Percentiles rank a stretch among this genome's conserved stretches.
Conservation (phyloP, 2,113 vertebrate genomes). For the Thalassarche chlororhynchos region DNA sequence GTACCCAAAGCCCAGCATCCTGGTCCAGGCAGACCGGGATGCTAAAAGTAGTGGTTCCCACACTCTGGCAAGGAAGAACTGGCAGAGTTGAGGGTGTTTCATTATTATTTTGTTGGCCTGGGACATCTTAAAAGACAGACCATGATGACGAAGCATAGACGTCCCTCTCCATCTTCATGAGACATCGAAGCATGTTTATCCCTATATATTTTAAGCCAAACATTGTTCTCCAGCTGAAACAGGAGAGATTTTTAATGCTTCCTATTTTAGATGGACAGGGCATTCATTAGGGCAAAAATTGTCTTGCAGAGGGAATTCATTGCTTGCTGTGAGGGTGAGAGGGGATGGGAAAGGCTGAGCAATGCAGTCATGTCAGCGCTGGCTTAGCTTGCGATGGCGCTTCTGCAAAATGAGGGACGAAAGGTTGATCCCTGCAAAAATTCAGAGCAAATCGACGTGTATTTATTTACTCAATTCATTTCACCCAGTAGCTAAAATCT, state of each 20-base stretch:
- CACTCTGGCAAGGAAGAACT: background rate
- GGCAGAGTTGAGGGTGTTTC: background rate
- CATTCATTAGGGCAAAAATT: background rate
- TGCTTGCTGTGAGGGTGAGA: background rate
- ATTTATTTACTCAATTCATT: background rate
- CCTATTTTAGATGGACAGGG: background rate
- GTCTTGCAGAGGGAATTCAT: background rate
- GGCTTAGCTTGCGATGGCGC: background rate
- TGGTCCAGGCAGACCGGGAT: fast-evolving
- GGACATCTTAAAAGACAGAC: background rate
- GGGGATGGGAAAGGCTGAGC: background rate
- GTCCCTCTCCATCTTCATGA: background rate
- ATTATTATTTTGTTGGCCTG: background rate
- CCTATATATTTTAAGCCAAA: background rate
- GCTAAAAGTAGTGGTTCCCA: background rate
- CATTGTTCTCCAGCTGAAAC: background rate
- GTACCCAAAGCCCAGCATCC: background rate
- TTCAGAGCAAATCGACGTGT: fast-evolving
- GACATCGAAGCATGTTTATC: background rate
- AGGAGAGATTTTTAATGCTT: background rate
- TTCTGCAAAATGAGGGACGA: background rate
- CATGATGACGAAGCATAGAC: background rate
- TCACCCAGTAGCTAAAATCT: background rate
- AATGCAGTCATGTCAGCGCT: too few species aligned
- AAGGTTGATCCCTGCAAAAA: background rate